phyloP scores from a whole-genome alignment of 2,888 invertebrate species.

The Flabesymbios commensalis region DNA sequence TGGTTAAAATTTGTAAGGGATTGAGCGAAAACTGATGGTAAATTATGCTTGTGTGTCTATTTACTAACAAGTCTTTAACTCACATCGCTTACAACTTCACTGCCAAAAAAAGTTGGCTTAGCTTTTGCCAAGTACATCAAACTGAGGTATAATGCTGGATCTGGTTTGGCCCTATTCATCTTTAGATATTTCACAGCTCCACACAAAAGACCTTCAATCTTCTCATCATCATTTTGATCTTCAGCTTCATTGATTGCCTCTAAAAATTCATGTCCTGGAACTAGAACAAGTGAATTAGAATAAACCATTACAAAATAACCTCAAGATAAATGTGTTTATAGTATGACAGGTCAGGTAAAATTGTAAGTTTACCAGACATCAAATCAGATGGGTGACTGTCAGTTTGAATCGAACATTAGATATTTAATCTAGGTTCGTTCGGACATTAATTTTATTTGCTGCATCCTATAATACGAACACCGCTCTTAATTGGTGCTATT shows the following conservation, averaged over 20 bases:
- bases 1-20: too few relatives aligned
- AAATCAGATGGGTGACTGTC: too few relatives aligned
- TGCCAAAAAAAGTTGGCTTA: slow-evolving; percentile 69
- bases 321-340: too few relatives aligned
- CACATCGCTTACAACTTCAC: slow-evolving; percentile 63
- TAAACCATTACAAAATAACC: too few relatives aligned
- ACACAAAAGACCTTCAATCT: slow-evolving; percentile 78
- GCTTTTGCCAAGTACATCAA: slow-evolving; percentile 81
- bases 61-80: slow-evolving; percentile 4
- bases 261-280: slow-evolving; percentile 79
- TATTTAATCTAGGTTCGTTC: slow-evolving; percentile 1
- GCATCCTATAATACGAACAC: background rate
- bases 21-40: too few relatives aligned
- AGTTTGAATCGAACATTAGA: too few relatives aligned
- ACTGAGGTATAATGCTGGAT: slow-evolving; percentile 76
- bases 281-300: slow-evolving; percentile 53
- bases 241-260: slow-evolving; percentile 75
- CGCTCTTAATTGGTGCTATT: too few relatives aligned
- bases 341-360: too few relatives aligned
- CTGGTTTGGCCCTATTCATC: slow-evolving; percentile 80
- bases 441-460: background rate
- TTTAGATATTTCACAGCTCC: slow-evolving; percentile 83
- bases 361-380: too few relatives aligned
- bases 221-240: slow-evolving; percentile 76
- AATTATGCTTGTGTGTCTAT: background rate